These are phyloP conservation scores for Drosophila repleta DNA, from an alignment of 1,140 invertebrate genomes.

Conservation along the genomic window DNA sequence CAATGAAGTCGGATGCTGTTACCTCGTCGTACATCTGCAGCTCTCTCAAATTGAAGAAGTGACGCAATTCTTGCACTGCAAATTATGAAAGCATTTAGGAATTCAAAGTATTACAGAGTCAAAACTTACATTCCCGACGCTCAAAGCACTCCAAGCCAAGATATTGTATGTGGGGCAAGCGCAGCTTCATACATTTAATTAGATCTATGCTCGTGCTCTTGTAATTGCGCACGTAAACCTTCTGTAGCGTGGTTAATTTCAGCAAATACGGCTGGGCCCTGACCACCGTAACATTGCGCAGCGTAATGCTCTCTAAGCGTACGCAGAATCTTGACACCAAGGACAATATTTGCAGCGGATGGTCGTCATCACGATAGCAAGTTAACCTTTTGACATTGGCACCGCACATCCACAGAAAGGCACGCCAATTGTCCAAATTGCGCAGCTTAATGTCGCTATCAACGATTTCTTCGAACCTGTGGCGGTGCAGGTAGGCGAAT, in stretches of 20 bases:
- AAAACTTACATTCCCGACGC: constrained; percentile 56
- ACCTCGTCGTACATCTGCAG: constrained; percentile 63
- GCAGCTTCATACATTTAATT: constrained; percentile 41
- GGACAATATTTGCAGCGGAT: constrained; percentile 60
- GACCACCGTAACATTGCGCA: constrained; percentile 58
- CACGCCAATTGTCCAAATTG: constrained; percentile 64
- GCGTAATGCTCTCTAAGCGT: constrained; percentile 51
- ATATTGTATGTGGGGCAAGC: constrained; percentile 52
- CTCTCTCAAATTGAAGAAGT: constrained; percentile 57
- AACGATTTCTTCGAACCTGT: constrained; percentile 50
- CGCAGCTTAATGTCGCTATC: constrained; percentile 55
- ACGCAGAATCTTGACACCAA: constrained; percentile 58
- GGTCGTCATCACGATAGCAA: constrained; percentile 65
- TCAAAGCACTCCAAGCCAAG: constrained; percentile 64
- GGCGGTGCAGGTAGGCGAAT: constrained; percentile 54
- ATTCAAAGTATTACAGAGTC: not conserved
- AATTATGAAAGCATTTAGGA: too few relatives aligned
- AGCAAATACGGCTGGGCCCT: constrained; percentile 51
- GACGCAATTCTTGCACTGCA: constrained; percentile 62
- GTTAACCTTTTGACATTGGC: constrained; percentile 43
- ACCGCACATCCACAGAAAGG: constrained; percentile 66
- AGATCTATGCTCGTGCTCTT: constrained; percentile 67
- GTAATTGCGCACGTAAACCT: constrained; percentile 63
- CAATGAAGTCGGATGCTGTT: constrained; percentile 54
- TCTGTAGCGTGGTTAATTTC: constrained; percentile 37